phyloP scores from a whole-genome alignment of 1,140 invertebrate species.

The Mercenaria mercenaria region DNA sequence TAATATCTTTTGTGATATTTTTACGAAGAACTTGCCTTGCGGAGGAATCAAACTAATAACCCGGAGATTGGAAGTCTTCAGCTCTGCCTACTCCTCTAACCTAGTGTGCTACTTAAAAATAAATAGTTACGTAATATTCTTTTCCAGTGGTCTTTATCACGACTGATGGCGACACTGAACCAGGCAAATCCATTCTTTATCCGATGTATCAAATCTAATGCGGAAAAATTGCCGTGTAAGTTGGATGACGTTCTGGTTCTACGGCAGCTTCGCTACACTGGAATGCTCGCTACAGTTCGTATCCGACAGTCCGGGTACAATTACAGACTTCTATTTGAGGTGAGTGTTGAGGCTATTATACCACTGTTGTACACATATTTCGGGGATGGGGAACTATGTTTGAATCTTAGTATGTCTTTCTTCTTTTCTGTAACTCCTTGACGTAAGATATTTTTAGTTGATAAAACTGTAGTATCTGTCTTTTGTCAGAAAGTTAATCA shows the following conservation, averaged over 20 bases:
- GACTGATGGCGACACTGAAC: conserved; percentile 97
- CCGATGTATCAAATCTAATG: conserved; percentile 98
- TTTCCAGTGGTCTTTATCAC: conserved; percentile 94
- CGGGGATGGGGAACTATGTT: background rate
- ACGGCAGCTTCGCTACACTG: conserved; percentile 94
- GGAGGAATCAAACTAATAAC: no score
- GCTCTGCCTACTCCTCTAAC: no score
- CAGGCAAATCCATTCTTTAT: conserved; percentile 99
- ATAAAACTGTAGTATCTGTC: no score
- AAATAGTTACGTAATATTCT: no score
- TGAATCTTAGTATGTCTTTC: background rate
- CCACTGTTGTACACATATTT: background rate
- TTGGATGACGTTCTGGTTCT: conserved; percentile 98
- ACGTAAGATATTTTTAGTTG: no score
- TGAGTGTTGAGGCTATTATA: conserved; percentile 67
- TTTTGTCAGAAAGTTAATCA: no score
- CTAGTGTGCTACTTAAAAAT: no score
- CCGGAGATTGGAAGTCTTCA: no score
- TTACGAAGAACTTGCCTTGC: no score
- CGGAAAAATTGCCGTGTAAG: conserved; percentile 93
- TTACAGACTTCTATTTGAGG: conserved; percentile 95
- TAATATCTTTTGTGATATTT: no score
- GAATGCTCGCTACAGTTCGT: conserved; percentile 98
- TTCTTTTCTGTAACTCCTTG: background rate
- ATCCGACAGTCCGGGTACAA: conserved; percentile 98